These are phyloP conservation scores for Amblyjoppa fuscipennis DNA, from an alignment of 2,888 invertebrate genomes.

Conservation along the genomic window DNA sequence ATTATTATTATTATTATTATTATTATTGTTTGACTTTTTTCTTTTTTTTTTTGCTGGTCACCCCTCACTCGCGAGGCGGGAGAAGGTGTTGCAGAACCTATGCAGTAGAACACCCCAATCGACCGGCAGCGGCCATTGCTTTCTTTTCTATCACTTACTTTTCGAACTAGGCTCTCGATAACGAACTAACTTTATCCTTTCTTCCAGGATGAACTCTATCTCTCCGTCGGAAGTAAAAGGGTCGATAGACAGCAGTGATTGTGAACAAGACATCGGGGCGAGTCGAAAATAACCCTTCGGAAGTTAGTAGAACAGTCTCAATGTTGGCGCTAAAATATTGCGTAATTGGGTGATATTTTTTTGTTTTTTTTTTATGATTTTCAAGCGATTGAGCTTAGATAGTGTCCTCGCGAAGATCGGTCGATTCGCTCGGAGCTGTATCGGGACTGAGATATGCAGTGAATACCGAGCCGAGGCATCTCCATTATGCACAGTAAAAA, in stretches of 20 bases:
- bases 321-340: not conserved
- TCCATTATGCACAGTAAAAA: too few relatives aligned
- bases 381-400: too few relatives aligned
- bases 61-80: not conserved
- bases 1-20: slow-evolving; percentile 26
- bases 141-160: slow-evolving; percentile 3
- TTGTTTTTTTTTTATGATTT: not conserved
- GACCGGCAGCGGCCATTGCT: not conserved
- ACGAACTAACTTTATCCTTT: slow-evolving; percentile 20
- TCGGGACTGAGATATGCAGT: too few relatives aligned
- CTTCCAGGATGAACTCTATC: not conserved
- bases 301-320: not conserved
- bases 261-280: not conserved
- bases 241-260: not conserved
- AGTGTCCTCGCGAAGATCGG: too few relatives aligned
- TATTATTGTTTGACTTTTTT: too few relatives aligned
- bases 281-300: not conserved
- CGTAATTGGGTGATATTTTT: not conserved
- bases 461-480: too few relatives aligned
- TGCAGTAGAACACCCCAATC: not conserved
- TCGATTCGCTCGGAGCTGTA: too few relatives aligned
- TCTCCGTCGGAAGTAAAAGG: not conserved
- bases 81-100: slow-evolving; percentile 14
- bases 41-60: slow-evolving; percentile 51
- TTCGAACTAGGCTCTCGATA: slow-evolving; percentile 8